Evolutionary conservation across 2,888 invertebrate genomes (phyloP).

Genomic region (Brachylomia viminalis): DNA sequence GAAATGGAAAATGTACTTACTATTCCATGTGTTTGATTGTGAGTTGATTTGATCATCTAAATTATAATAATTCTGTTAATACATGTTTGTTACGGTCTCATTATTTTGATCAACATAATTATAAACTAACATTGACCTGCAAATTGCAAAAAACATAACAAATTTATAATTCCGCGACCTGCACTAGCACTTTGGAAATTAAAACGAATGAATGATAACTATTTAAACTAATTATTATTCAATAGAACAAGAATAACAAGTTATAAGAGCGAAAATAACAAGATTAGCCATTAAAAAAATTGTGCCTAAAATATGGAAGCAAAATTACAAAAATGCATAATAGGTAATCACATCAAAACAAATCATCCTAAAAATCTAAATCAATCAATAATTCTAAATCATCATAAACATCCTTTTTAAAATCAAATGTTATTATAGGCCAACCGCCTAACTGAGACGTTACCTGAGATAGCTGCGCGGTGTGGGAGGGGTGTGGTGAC

Average conservation of each 20-base stretch:
- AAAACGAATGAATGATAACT: background rate
- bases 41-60: background rate
- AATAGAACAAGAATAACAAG: background rate
- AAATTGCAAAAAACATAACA: background rate
- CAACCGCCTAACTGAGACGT: too few species aligned
- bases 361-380: too few species aligned
- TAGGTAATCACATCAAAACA: background rate
- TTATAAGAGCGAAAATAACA: background rate
- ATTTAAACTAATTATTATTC: background rate
- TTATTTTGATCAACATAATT: background rate
- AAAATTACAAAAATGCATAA: background rate
- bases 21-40: too few species aligned
- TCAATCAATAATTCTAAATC: too few species aligned
- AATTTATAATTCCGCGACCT: background rate
- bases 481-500: too few species aligned
- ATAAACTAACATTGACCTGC: background rate
- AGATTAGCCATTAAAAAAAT: background rate
- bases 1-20: background rate
- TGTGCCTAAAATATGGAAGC: background rate
- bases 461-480: too few species aligned
- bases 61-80: too few species aligned
- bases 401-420: too few species aligned
- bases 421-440: background rate
- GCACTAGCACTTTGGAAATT: background rate
- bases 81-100: background rate